Evolutionary conservation across 2,797 vertebrate species (phyloP).

Genomic region (Hemibagrus guttatus): DNA sequence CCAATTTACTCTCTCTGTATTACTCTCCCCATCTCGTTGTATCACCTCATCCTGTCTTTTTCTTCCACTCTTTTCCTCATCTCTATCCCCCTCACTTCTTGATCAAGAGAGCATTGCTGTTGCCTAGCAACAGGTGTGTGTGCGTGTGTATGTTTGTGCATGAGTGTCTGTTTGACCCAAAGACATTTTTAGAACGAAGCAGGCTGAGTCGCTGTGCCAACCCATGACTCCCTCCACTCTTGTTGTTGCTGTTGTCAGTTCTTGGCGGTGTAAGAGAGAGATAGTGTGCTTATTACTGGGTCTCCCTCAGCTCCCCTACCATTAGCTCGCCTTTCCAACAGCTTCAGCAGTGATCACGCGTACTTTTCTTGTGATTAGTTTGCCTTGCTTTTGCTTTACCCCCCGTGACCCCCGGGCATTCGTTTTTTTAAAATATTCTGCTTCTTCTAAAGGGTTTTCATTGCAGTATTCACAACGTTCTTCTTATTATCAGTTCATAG

Average conservation of each 20-base stretch:
- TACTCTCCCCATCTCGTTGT: slow-evolving; percentile 46
- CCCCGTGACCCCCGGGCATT: neutral
- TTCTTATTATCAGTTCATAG: neutral
- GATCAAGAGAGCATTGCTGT: slow-evolving; percentile 69
- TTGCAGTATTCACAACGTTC: neutral
- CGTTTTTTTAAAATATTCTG: neutral
- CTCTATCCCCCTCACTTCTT: slow-evolving; percentile 44
- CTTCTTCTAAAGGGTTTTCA: neutral
- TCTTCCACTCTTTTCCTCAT: slow-evolving; percentile 16
- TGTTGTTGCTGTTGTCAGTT: slow-evolving; percentile 48
- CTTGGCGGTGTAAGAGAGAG: slow-evolving; percentile 36
- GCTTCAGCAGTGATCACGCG: slow-evolving; percentile 9
- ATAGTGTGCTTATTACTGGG: slow-evolving; percentile 37
- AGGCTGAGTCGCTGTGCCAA: slow-evolving; percentile 45
- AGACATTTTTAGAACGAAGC: slow-evolving; percentile 59
- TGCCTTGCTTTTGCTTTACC: neutral
- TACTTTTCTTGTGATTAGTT: slow-evolving; percentile 2
- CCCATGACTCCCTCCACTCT: slow-evolving; percentile 46
- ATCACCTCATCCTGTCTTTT: slow-evolving; percentile 38
- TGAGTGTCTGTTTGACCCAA: slow-evolving; percentile 56
- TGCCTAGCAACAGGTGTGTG: slow-evolving; percentile 74
- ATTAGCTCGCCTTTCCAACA: slow-evolving; percentile 25
- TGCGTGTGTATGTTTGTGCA: slow-evolving; percentile 27
- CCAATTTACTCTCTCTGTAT: slow-evolving; percentile 39
- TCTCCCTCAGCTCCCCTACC: slow-evolving; percentile 34